phyloP scores from a whole-genome alignment of 2,113 vertebrate genomes.

The Oxygymnocypris stewartii region DNA sequence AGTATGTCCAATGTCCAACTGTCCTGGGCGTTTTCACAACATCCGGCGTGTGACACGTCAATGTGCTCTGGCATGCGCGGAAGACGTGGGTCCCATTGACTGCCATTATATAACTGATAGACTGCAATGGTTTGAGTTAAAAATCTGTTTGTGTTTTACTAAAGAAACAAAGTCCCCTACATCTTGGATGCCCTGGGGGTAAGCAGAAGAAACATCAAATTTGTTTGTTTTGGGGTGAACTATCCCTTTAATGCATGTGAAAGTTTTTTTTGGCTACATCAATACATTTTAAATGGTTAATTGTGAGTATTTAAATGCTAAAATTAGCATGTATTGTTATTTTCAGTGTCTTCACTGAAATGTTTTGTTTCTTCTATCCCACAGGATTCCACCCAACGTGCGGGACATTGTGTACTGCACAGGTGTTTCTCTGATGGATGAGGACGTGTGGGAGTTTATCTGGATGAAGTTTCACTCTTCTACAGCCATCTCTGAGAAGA shows the following conservation, averaged over 20 bases:
- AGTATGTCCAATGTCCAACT: too few relatives aligned
- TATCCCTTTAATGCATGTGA: not conserved
- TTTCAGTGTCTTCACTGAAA: not conserved
- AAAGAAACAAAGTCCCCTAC: too few relatives aligned
- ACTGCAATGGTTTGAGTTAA: too few relatives aligned
- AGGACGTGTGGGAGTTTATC: slow-evolving; percentile 99
- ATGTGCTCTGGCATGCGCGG: too few relatives aligned
- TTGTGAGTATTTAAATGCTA: not conserved
- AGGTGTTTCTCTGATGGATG: slow-evolving; percentile 94
- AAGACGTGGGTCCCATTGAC: too few relatives aligned
- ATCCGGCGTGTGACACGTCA: too few relatives aligned
- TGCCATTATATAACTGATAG: too few relatives aligned
- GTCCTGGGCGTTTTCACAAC: too few relatives aligned
- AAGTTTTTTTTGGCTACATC: not conserved
- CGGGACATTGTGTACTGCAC: slow-evolving; percentile 98
- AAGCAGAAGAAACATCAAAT: too few relatives aligned
- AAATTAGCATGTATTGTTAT: not conserved
- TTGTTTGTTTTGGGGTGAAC: too few relatives aligned
- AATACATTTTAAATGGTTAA: not conserved
- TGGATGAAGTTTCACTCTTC: slow-evolving; percentile 99
- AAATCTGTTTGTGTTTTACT: too few relatives aligned
- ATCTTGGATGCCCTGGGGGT: too few relatives aligned
- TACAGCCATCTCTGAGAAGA: slow-evolving; percentile 91
- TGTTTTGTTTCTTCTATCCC: not conserved
- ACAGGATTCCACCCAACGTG: slow-evolving; percentile 93